These are phyloP conservation scores for Samia ricini DNA, from an alignment of 1,140 invertebrate species.

Conservation along the genomic window DNA sequence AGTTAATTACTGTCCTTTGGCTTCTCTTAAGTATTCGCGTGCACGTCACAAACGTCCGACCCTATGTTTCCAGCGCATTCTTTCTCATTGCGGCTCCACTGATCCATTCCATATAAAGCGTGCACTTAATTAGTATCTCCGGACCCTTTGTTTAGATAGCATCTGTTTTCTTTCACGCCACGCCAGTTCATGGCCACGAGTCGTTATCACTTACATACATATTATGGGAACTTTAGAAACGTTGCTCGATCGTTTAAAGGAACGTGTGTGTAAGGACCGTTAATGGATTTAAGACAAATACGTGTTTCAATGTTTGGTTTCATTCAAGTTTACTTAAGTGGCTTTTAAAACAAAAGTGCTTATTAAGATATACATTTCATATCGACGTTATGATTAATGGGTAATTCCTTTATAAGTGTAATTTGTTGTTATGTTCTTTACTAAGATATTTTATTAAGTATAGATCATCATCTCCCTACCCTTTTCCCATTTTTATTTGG, in stretches of 20 bases:
- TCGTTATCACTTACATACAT: background rate
- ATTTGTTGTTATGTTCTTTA: too few relatives aligned
- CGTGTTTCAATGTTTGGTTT: background rate
- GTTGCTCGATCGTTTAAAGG: background rate
- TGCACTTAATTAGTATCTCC: slow-evolving; percentile 21
- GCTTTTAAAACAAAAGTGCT: too few relatives aligned
- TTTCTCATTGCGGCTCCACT: slow-evolving; percentile 17
- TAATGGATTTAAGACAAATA: slow-evolving; percentile 12
- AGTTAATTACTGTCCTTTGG: too few relatives aligned
- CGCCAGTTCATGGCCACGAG: slow-evolving; percentile 11
- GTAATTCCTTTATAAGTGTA: too few relatives aligned
- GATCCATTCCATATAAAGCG: slow-evolving; percentile 11
- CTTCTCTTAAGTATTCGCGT: background rate
- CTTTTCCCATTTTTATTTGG: too few relatives aligned
- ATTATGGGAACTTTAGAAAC: background rate
- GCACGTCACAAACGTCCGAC: background rate
- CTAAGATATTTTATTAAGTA: too few relatives aligned
- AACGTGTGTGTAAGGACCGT: slow-evolving; percentile 5
- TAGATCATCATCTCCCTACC: too few relatives aligned
- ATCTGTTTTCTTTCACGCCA: slow-evolving; percentile 20
- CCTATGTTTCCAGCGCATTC: slow-evolving; percentile 7
- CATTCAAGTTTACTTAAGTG: background rate
- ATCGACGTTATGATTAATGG: too few relatives aligned
- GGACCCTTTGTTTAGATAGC: slow-evolving; percentile 15
- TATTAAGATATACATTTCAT: too few relatives aligned